Base-by-base conservation (phyloP, 2,888 invertebrate genomes). In the Gortyna flavago region DNA sequence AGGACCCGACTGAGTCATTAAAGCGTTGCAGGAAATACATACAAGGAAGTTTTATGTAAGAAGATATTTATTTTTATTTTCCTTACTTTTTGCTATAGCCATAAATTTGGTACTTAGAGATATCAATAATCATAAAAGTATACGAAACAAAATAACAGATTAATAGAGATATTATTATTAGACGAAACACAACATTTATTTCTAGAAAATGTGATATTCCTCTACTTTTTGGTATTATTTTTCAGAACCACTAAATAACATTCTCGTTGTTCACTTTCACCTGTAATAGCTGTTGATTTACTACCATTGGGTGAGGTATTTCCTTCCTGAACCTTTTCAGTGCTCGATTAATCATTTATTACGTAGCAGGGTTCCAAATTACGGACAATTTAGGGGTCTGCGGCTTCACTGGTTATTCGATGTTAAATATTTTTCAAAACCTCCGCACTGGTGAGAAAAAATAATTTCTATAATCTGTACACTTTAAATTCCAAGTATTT, bases 311-410 rank as follows among this genome's bases (percentile, higher is more conserved):
- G 65, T 77, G 78, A 80, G 73, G 78, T 75, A 84, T 84, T 89
- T 88, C 89, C 87, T 89, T 77, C 80, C 79, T 70, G 82, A 80
- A 89, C 88, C 89, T 83, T 87, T 89, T 87, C 78, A 72, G 79
- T 79, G 72, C 59, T 79, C 82, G 77, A 89, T 88, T 89, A 83
- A 87, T 89, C 85, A 88, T 87, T 85, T 89, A 88, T 81, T 84
- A 82, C 78, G 77, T 79, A 66, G 66, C 68, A 75, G 79, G 75
- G 77, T 71, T 77, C 67, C 72, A 82, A 87, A 84, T 84, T 85
- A 73, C 73, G 61, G 75, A 74, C 77, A 74, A 79, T 84, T 87
- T 85, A 71, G 79, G 77, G 74, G 32, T 77, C 44, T 77, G 76
- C 54, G 78, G 79, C 65, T 88, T 77, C 61, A 51, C 32, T 35